Conservation (phyloP, 2,888 invertebrate species). For the Pemphredon lugubris region DNA sequence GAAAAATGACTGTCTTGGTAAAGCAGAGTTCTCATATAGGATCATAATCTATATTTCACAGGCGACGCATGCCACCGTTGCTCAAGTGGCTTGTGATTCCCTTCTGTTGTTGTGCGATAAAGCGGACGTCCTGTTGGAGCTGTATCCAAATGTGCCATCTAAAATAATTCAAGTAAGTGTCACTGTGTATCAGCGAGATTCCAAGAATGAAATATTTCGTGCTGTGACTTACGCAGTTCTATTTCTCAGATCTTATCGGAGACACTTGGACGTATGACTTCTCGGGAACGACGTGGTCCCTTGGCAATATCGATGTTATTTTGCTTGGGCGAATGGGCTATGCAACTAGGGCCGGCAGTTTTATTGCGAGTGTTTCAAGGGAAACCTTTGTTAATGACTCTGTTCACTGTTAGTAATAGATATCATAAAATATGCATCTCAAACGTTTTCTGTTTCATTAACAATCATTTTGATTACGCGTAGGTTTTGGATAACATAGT, state of each 20-base stretch:
- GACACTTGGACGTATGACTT: slow-evolving; percentile 82
- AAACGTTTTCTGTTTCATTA: no score
- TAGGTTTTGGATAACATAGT: slow-evolving; percentile 78
- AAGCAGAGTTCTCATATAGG: neutral
- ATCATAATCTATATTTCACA: slow-evolving; percentile 43
- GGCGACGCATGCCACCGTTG: slow-evolving; percentile 84
- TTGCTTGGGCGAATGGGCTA: slow-evolving; percentile 96
- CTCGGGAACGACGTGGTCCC: slow-evolving; percentile 81
- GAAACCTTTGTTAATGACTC: slow-evolving; percentile 84
- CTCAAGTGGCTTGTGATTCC: slow-evolving; percentile 92
- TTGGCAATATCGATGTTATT: slow-evolving; percentile 91
- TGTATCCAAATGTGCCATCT: slow-evolving; percentile 89
- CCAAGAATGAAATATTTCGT: no score
- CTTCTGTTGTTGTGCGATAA: slow-evolving; percentile 90
- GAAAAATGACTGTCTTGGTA: neutral
- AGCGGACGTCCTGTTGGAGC: slow-evolving; percentile 86
- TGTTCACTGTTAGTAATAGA: slow-evolving; percentile 86
- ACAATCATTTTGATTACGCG: neutral
- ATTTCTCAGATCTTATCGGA: slow-evolving; percentile 80
- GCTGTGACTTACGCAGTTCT: neutral
- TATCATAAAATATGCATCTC: neutral
- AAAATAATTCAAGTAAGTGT: slow-evolving; percentile 83
- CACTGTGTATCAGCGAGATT: no score
- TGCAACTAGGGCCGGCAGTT: slow-evolving; percentile 88
- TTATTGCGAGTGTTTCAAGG: slow-evolving; percentile 84